Evolutionary conservation across 30 jellyfish, hydroid and myxozoan species (phyloP).

Genomic region (Nemopilema nomurai): DNA sequence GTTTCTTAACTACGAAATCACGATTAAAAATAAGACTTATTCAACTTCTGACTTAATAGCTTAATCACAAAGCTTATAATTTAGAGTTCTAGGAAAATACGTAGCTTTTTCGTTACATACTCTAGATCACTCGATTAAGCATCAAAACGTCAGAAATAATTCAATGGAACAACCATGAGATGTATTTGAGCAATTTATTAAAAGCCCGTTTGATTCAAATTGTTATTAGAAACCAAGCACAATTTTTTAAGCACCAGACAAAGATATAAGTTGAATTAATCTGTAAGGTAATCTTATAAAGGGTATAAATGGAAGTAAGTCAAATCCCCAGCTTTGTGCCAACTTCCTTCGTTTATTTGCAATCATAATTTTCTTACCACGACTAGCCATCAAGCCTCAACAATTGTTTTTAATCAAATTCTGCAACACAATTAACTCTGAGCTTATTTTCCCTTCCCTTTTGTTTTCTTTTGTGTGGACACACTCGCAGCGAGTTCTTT

Average conservation of each 20-base stretch:
- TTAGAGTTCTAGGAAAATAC: too few species aligned
- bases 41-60: too few species aligned
- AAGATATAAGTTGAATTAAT: not conserved
- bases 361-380: not conserved
- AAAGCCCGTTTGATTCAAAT: too few species aligned
- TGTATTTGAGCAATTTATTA: too few species aligned
- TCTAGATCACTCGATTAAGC: too few species aligned
- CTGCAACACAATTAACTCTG: not conserved
- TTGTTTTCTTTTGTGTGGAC: not conserved
- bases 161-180: too few species aligned
- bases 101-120: too few species aligned
- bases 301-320: not conserved
- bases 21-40: too few species aligned
- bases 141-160: too few species aligned
- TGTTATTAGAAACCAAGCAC: not conserved
- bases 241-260: not conserved
- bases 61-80: too few species aligned
- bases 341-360: not conserved
- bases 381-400: not conserved
- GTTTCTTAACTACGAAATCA: too few species aligned
- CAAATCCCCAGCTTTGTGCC: not conserved
- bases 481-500: not conserved
- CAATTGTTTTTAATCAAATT: conserved; percentile 8
- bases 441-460: conserved; percentile 6
- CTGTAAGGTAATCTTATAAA: not conserved